These are phyloP conservation scores for Prunella himalayana DNA, from an alignment of 2,113 vertebrate genomes.

Conservation along the genomic window DNA sequence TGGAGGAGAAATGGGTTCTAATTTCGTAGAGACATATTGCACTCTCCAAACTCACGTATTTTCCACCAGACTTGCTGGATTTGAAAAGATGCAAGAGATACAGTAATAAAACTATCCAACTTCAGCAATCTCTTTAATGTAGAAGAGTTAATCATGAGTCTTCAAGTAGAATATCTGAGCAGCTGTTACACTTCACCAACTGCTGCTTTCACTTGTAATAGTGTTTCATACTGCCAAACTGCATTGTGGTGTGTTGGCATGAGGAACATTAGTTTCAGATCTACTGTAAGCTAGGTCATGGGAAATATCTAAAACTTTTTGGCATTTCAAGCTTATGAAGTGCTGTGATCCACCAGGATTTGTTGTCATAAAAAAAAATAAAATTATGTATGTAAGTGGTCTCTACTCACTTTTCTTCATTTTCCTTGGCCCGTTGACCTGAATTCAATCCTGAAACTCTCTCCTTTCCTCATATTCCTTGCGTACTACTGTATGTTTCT, in stretches of 20 bases:
- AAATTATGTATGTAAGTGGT: not conserved
- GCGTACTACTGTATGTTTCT: not conserved
- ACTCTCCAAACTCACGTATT: not conserved
- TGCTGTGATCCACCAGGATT: not conserved
- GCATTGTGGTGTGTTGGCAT: not conserved
- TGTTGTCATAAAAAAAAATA: not conserved
- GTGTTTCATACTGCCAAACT: slow-evolving; percentile 33
- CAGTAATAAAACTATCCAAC: slow-evolving; percentile 42
- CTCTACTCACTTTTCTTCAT: not conserved
- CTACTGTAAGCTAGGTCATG: not conserved
- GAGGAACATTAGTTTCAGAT: not conserved
- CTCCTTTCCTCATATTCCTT: not conserved
- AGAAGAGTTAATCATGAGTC: slow-evolving; percentile 58
- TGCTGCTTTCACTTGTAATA: slow-evolving; percentile 50
- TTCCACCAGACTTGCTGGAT: slow-evolving; percentile 45
- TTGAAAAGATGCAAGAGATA: slow-evolving; percentile 49
- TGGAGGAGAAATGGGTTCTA: slow-evolving; percentile 15
- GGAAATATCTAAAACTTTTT: slow-evolving; percentile 8
- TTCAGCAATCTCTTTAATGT: slow-evolving; percentile 33
- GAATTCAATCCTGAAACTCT: not conserved
- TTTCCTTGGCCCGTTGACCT: not conserved
- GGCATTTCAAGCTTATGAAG: slow-evolving; percentile 7
- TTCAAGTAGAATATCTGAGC: slow-evolving; percentile 61
- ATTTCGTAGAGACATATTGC: not conserved
- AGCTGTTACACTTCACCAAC: slow-evolving; percentile 62